Evolutionary conservation across 2,888 invertebrate species (phyloP).

Genomic region (Orgyia antiqua): DNA sequence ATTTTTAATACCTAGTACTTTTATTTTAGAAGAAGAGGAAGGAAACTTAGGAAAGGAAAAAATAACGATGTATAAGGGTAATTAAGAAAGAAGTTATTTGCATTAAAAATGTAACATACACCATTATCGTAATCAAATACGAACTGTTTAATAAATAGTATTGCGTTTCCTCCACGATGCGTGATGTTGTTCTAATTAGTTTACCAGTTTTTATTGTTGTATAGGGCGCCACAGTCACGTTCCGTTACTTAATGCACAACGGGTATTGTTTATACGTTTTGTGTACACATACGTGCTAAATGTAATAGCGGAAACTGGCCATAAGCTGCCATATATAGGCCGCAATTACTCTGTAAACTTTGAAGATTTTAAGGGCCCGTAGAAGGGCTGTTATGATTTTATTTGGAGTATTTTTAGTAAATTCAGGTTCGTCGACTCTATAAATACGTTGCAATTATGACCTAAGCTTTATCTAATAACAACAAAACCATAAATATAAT

Average conservation of each 20-base stretch:
- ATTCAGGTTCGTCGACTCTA: no score
- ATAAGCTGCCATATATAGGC: constrained; percentile 28
- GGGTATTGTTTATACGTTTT: constrained; percentile 24
- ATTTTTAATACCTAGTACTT: no score
- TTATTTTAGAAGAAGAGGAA: no score
- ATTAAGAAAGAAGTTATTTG: no score
- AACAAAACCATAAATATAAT: no score
- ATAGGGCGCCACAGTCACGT: constrained; percentile 36
- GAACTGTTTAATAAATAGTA: constrained; percentile 30
- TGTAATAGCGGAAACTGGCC: constrained; percentile 31
- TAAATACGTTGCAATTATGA: no score
- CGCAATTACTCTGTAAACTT: constrained; percentile 18
- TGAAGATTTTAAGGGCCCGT: constrained; percentile 13
- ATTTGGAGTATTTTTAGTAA: constrained; percentile 12
- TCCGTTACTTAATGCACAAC: constrained; percentile 26
- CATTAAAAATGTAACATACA: no score
- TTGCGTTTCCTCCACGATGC: constrained; percentile 27
- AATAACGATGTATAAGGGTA: no score
- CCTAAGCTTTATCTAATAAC: no score
- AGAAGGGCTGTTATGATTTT: no score
- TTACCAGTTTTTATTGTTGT: constrained; percentile 38
- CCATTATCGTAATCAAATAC: no score
- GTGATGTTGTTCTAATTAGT: constrained; percentile 37
- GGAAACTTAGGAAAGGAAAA: no score
- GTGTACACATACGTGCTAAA: constrained; percentile 30